Evolutionary conservation across 2,113 vertebrate genomes (phyloP), one percentile per base, ranked within the genome.

Genomic region (Erythrocercus mccallii): DNA sequence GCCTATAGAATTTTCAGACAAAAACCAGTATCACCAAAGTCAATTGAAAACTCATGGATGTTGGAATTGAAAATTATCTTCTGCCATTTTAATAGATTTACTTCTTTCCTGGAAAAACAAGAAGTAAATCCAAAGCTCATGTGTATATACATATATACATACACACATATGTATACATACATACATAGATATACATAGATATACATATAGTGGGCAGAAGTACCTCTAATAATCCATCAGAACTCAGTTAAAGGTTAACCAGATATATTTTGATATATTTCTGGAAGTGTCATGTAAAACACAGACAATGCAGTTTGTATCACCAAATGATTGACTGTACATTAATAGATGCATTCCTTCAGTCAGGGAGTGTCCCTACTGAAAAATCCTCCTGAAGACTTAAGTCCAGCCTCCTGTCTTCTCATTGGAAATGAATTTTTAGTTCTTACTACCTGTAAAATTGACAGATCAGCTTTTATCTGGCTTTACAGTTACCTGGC

Each of bases 61-160:
- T 85, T 19, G 33, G 61, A 79, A 61, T 9, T 51, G 27, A 71
- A 84, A 81, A 24, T 90, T 70, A 28, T n/a, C 50, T 50, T 81
- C 70, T 76, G 24, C 30, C 82, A 7, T 57, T 90, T n/a, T 25
- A 90, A 37, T 16, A 70, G 19, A 38, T 82, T 62, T 53, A 10
- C 7, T 31, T 51, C 69, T 44, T 90, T 71, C 45, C 25, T 40
- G 33, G 19, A 12, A 54, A 71, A 53, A 16, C 58, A 38, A 77
- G 44, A 20, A 1, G 5, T 33, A 71, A 90, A 66, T 50, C 25
- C 42, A 30, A 61, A 60, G 16, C 13, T 38, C 8, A 15, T 12
- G 7, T 33, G n/a, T 4, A 16, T 40, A 2, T 20, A 1, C 10
- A 14, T 4, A 22, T 13, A 7, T 31, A 6, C 12, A 13, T 15